These are phyloP conservation scores for Aphelenchoides besseyi DNA, from an alignment of 1,140 invertebrate species.

Conservation along the genomic window DNA sequence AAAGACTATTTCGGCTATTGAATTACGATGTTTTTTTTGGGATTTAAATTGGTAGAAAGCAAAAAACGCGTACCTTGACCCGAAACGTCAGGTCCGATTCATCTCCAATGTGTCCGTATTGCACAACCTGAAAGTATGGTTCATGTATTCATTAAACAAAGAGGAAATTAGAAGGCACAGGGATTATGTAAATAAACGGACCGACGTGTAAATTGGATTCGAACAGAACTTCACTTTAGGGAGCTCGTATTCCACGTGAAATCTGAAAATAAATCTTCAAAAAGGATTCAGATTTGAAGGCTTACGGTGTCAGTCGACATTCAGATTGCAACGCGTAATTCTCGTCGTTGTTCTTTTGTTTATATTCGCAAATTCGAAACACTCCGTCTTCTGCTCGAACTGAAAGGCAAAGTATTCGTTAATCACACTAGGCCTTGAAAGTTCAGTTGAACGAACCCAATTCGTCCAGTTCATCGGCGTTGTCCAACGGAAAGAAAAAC, in stretches of 20 bases:
- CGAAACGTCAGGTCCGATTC: slow-evolving; percentile 30
- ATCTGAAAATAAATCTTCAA: slow-evolving; percentile 21
- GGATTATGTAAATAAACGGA: too few relatives aligned
- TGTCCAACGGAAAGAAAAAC: slow-evolving; percentile 39
- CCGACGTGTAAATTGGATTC: slow-evolving; percentile 41
- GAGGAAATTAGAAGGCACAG: too few relatives aligned
- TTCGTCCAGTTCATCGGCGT: slow-evolving; percentile 37
- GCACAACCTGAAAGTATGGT: too few relatives aligned
- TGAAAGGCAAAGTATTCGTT: slow-evolving; percentile 18
- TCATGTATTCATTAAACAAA: too few relatives aligned
- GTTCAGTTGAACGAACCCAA: slow-evolving; percentile 18
- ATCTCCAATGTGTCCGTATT: slow-evolving; percentile 37
- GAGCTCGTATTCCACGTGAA: slow-evolving; percentile 39
- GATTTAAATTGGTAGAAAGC: background rate
- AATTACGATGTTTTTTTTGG: too few relatives aligned
- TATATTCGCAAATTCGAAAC: slow-evolving; percentile 43
- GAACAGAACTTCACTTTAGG: slow-evolving; percentile 36
- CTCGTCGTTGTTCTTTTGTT: slow-evolving; percentile 29
- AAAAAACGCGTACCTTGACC: slow-evolving; percentile 22
- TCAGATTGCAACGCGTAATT: slow-evolving; percentile 28
- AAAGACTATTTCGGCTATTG: background rate
- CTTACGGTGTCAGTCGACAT: slow-evolving; percentile 31
- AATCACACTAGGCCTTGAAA: background rate
- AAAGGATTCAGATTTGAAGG: slow-evolving; percentile 1
- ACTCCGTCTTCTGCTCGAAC: slow-evolving; percentile 31